phyloP scores from a whole-genome alignment of 1,140 invertebrate species.

The Uloborus diversus region DNA sequence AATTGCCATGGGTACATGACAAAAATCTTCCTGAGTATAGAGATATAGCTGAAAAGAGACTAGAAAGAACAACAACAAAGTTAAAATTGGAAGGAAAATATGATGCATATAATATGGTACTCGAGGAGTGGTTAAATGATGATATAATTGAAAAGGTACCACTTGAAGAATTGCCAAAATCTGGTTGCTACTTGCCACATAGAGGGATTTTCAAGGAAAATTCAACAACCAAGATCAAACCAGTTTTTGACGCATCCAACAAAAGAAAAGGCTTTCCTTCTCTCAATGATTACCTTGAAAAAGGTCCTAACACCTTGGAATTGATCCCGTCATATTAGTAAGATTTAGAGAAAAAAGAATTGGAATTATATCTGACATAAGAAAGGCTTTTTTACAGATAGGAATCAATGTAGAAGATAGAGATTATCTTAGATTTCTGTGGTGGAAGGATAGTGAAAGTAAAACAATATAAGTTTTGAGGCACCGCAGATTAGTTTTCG shows the following conservation, averaged over 20 bases:
- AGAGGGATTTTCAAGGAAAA: slow-evolving; percentile 55
- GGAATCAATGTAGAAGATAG: slow-evolving; percentile 23
- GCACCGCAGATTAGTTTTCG: slow-evolving; percentile 1
- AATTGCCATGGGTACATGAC: not conserved
- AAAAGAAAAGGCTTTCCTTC: slow-evolving; percentile 51
- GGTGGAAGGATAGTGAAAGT: slow-evolving; percentile 13
- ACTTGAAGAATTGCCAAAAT: not conserved
- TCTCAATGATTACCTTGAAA: slow-evolving; percentile 51
- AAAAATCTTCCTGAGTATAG: not conserved
- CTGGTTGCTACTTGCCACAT: slow-evolving; percentile 57
- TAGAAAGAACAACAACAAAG: not conserved
- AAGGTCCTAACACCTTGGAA: slow-evolving; percentile 45
- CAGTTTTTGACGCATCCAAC: slow-evolving; percentile 59
- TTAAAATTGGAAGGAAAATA: not conserved
- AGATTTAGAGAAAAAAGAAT: slow-evolving; percentile 63
- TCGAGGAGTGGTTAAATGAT: slow-evolving; percentile 48
- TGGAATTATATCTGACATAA: slow-evolving; percentile 65
- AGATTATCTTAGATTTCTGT: slow-evolving; percentile 19
- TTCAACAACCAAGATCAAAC: slow-evolving; percentile 56
- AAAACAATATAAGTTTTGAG: not conserved
- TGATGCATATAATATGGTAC: slow-evolving; percentile 29
- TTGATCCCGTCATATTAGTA: slow-evolving; percentile 61
- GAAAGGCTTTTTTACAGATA: slow-evolving; percentile 66
- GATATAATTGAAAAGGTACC: slow-evolving; percentile 49
- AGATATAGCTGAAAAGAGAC: not conserved